These are phyloP conservation scores for Chondrilla cf. caribensis DNA, from an alignment of 37 sponge, comb jelly and placozoan genomes.

Conservation along the genomic window DNA sequence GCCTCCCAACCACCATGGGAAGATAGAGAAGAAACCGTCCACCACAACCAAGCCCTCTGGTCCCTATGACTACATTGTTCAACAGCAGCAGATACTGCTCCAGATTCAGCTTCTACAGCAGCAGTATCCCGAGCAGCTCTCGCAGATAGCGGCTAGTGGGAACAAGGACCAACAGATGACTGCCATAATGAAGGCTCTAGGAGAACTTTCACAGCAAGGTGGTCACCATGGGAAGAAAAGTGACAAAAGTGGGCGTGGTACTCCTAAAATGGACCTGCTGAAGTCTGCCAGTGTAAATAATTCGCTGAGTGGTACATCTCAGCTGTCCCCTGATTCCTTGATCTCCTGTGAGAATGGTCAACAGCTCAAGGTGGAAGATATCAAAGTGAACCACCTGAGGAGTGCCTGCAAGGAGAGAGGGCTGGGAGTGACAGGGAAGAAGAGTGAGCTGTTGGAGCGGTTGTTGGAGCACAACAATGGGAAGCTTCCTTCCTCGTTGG, in stretches of 20 bases:
- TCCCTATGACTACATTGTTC: conserved; percentile 65
- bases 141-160: neutral
- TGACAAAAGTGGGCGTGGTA: neutral
- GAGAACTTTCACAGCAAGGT: neutral
- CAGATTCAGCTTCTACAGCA: conserved; percentile 84
- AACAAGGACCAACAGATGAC: conserved; percentile 23
- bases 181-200: conserved; percentile 13
- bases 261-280: neutral
- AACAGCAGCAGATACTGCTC: conserved; percentile 87
- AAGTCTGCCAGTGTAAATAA: neutral
- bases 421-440: conserved; percentile 85
- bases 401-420: conserved; percentile 69
- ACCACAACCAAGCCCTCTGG: conserved; percentile 51
- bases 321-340: conserved; percentile 1
- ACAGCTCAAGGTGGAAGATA: conserved; percentile 60
- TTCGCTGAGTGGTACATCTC: neutral
- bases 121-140: conserved; percentile 68
- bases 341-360: conserved; percentile 13
- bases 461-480: conserved; percentile 76
- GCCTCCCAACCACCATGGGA: conserved; percentile 67
- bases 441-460: conserved; percentile 73
- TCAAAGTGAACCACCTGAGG: conserved; percentile 74
- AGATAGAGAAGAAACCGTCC: conserved; percentile 58
- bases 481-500: conserved; percentile 44
- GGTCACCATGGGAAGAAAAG: neutral